A percentile compares a stretch with the other conserved stretches of the same genome.
Conservation (phyloP, 2,113 vertebrate species). For the Egretta garzetta region DNA sequence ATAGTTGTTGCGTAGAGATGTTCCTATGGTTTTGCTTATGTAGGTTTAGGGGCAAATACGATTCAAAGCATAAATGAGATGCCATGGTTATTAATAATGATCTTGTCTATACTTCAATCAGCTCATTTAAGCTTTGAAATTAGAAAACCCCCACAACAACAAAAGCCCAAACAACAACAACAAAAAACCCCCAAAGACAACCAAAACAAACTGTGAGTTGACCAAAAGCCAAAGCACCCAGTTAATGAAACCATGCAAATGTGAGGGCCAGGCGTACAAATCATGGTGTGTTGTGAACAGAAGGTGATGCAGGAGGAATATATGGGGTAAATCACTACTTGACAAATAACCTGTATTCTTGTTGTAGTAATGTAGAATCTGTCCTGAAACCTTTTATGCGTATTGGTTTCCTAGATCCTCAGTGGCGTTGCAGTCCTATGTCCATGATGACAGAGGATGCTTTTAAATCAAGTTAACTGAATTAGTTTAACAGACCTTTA, state of each 20-base stretch:
- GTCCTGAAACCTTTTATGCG: not conserved
- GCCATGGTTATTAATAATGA: not conserved
- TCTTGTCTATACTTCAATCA: not conserved
- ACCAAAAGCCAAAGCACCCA: not conserved
- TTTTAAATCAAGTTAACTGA: not conserved
- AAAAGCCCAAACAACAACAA: not conserved
- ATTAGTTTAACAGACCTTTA: not conserved
- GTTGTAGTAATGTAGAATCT: accelerated
- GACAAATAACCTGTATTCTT: not conserved
- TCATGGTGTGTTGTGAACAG: not conserved
- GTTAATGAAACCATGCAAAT: not conserved
- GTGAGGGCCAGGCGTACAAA: not conserved
- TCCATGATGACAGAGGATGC: not conserved
- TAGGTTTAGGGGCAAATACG: not conserved
- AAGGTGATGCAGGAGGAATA: not conserved
- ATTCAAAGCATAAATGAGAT: not conserved
- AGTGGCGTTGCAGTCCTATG: not conserved
- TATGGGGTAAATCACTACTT: not conserved
- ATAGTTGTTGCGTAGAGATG: not conserved
- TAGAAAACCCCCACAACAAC: not conserved
- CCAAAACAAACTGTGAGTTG: not conserved
- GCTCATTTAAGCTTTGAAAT: not conserved
- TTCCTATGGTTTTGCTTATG: not conserved
- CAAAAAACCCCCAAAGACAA: not conserved
- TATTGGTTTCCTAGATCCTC: not conserved